A percentile compares a stretch with the other conserved stretches of the same genome.
These are phyloP conservation scores for Podabrus alpinus DNA, from an alignment of 2,888 invertebrate species.

Conservation along the genomic window DNA sequence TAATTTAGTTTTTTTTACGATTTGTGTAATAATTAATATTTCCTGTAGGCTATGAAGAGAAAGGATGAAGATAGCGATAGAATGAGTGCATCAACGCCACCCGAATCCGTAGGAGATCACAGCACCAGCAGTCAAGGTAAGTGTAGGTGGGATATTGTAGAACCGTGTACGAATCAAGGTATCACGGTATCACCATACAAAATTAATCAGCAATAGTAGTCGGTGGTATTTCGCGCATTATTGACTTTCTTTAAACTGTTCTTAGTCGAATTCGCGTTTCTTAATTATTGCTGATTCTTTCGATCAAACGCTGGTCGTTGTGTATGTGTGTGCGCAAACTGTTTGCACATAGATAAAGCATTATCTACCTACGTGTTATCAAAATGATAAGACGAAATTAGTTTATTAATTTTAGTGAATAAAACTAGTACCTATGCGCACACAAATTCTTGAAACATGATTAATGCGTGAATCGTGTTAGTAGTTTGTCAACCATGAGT, in stretches of 20 bases:
- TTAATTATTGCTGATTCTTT: background rate
- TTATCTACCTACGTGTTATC: constrained; percentile 10
- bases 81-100: constrained; percentile 56
- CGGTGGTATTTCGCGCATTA: constrained; percentile 6
- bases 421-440: background rate
- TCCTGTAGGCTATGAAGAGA: constrained; percentile 55
- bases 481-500: constrained; percentile 38
- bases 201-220: constrained; percentile 11
- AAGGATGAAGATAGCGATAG: constrained; percentile 55
- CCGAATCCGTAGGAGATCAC: constrained; percentile 54
- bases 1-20: background rate
- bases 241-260: constrained; percentile 2
- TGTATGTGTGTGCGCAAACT: background rate
- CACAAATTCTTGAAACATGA: background rate
- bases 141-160: constrained; percentile 32
- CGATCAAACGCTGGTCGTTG: background rate
- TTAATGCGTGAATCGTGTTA: background rate
- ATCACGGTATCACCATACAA: constrained; percentile 2
- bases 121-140: constrained; percentile 57
- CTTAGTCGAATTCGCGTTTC: no score
- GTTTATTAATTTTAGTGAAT: constrained; percentile 5
- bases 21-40: constrained; percentile 13
- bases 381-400: constrained; percentile 8
- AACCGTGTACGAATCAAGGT: background rate
- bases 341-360: constrained; percentile 9